A percentile compares a stretch with the other conserved stretches of the same genome.
Evolutionary conservation across 2,113 vertebrate species (phyloP).

Genomic region (Elachura formosa): DNA sequence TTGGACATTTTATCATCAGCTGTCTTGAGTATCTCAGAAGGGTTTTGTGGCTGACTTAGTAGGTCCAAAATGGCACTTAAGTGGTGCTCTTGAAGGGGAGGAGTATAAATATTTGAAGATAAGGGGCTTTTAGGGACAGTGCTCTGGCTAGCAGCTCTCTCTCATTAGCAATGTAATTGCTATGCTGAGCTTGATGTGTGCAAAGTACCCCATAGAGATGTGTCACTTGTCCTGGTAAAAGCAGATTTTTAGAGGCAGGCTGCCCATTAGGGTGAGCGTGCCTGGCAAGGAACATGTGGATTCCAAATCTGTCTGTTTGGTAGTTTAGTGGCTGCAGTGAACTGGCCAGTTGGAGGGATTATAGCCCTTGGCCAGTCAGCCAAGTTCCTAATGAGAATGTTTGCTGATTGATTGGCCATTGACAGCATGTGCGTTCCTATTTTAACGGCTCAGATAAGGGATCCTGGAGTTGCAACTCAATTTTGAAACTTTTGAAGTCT

Average conservation of each 20-base stretch:
- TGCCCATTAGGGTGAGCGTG: not conserved
- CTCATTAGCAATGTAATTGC: not conserved
- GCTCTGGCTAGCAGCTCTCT: not conserved
- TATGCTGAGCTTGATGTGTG: not conserved
- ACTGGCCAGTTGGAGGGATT: constrained; percentile 30
- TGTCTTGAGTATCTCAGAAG: not conserved
- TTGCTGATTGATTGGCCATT: not conserved
- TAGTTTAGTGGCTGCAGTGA: constrained; percentile 6
- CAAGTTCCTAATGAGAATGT: constrained; percentile 13
- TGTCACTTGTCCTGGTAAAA: not conserved
- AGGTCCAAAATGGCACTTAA: not conserved
- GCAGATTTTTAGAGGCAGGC: not conserved
- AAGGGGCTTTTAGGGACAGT: not conserved
- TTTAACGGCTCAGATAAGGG: not conserved
- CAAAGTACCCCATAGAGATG: not conserved
- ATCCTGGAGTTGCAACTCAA: not conserved
- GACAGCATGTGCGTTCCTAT: not conserved
- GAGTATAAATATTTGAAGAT: not conserved
- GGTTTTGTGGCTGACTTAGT: not conserved
- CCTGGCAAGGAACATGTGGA: not conserved
- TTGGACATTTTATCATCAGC: not conserved
- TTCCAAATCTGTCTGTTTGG: not conserved
- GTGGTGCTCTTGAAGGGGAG: not conserved
- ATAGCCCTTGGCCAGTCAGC: not conserved
- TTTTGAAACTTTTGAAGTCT: not conserved